A percentile compares a stretch with the other conserved stretches of the same genome.
phyloP scores from a whole-genome alignment of 2,113 vertebrate species.

The Zosterops japonicus region DNA sequence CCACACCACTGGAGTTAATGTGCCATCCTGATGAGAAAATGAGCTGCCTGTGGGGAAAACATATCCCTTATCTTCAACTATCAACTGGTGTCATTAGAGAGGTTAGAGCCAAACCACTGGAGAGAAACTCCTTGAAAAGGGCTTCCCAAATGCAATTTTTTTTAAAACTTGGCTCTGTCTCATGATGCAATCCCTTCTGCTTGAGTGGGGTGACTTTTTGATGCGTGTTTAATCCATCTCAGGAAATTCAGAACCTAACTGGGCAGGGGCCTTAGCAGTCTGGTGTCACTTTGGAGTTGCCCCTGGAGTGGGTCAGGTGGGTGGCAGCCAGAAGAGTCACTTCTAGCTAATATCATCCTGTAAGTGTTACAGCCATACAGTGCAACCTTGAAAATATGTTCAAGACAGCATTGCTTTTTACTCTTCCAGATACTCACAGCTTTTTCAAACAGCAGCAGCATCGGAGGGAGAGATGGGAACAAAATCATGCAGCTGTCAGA shows the following conservation, averaged over 20 bases:
- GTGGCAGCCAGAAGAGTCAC: not conserved
- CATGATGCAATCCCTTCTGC: not conserved
- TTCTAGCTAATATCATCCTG: not conserved
- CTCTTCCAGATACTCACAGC: constrained; percentile 74
- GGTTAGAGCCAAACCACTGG: not conserved
- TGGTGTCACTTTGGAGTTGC: not conserved
- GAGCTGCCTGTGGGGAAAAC: not conserved
- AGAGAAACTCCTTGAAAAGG: not conserved
- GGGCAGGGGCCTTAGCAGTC: not conserved
- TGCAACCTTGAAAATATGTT: not conserved
- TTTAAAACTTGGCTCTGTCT: not conserved
- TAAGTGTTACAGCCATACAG: not conserved
- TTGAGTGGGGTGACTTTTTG: not conserved
- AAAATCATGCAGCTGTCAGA: constrained; percentile 58
- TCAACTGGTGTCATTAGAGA: not conserved
- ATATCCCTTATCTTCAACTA: not conserved
- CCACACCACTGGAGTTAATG: no score
- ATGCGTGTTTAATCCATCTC: not conserved
- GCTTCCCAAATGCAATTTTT: not conserved
- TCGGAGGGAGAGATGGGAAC: constrained; percentile 77
- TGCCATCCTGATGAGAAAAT: not conserved
- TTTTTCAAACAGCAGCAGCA: constrained; percentile 72
- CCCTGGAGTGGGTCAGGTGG: not conserved
- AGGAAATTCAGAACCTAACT: not conserved
- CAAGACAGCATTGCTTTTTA: not conserved